Percentiles rank a stretch among this genome's conserved stretches.
Conservation (phyloP, 2,113 vertebrate species). For the Lampris incognitus region DNA sequence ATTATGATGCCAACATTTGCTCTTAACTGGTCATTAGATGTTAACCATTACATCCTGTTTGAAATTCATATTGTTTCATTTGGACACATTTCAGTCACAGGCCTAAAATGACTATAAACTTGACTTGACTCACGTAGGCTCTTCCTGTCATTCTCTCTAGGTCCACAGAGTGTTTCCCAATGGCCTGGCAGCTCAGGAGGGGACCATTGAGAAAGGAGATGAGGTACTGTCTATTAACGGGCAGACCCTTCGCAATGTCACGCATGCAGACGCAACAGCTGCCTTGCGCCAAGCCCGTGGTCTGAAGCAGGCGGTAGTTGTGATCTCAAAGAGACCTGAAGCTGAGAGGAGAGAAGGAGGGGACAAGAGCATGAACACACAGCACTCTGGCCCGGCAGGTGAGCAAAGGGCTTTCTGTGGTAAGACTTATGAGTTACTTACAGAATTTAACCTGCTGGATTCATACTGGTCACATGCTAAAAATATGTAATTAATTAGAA, state of each 20-base stretch:
- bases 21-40: too few species aligned
- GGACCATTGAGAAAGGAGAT: conserved; percentile 93
- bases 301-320: conserved; percentile 89
- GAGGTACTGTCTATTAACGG: conserved; percentile 96
- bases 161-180: conserved; percentile 92
- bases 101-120: too few species aligned
- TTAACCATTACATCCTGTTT: too few species aligned
- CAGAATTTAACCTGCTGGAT: too few species aligned
- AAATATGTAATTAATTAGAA: too few species aligned
- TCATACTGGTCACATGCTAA: too few species aligned
- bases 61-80: too few species aligned
- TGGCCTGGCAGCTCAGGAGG: conserved; percentile 91
- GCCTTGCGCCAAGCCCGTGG: conserved; percentile 88
- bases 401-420: neutral
- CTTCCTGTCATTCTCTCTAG: conserved; percentile 66
- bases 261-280: conserved; percentile 85
- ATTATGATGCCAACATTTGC: too few species aligned
- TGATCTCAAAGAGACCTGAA: conserved; percentile 81
- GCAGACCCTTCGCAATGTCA: conserved; percentile 87
- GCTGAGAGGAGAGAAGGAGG: conserved; percentile 56
- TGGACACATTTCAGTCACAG: too few species aligned
- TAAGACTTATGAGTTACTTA: too few species aligned
- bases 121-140: too few species aligned
- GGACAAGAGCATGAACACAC: conserved; percentile 30
- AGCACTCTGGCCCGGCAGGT: conserved; percentile 51